These are phyloP conservation scores for Scomberomorus guttatus DNA, from an alignment of 2,797 vertebrate species.

Conservation along the genomic window DNA sequence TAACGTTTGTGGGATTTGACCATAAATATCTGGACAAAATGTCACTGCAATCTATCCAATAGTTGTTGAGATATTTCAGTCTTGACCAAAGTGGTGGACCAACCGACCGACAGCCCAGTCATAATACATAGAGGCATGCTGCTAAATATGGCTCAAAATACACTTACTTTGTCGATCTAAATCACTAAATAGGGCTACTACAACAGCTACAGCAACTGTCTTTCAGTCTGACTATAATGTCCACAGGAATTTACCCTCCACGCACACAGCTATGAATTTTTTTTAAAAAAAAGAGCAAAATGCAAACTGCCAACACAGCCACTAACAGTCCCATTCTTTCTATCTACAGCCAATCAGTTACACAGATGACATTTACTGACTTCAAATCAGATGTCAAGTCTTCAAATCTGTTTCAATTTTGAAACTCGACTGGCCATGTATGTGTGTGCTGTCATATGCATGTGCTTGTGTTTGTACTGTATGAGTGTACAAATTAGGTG, in stretches of 20 bases:
- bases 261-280: too few species aligned
- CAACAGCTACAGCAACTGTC: not conserved
- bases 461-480: slow-evolving; percentile 19
- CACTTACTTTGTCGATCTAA: not conserved
- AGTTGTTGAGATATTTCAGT: not conserved
- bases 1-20: too few species aligned
- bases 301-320: too few species aligned
- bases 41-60: not conserved
- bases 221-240: not conserved
- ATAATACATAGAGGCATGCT: too few species aligned
- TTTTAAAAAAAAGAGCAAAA: not conserved
- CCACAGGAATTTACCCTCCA: not conserved
- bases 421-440: not conserved
- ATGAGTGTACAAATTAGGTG: slow-evolving; percentile 28
- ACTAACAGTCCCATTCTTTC: not conserved
- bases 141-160: not conserved
- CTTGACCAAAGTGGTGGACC: not conserved
- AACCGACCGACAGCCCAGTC: not conserved
- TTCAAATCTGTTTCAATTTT: not conserved
- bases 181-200: not conserved
- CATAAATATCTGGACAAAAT: not conserved
- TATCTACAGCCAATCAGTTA: not conserved
- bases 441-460: slow-evolving; percentile 17
- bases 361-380: not conserved
- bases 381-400: not conserved